Base-by-base conservation (phyloP, 2,888 invertebrate species). In the Tetheella fluctuosa region DNA sequence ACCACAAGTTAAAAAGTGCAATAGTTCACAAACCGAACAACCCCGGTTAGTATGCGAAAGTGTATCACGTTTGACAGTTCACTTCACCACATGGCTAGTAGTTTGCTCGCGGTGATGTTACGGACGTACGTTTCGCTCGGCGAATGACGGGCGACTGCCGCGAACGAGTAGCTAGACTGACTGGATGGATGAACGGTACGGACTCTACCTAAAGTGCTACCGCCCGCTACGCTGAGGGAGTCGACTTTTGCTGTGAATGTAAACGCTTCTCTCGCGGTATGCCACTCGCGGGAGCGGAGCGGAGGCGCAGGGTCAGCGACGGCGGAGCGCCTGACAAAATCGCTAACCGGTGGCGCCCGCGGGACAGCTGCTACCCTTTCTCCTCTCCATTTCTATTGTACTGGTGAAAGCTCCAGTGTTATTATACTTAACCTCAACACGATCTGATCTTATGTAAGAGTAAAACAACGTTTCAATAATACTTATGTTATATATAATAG, bases 291-390 rank as follows among this genome's bases (percentile, higher is more conserved):
- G 78, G 73, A 73, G 81, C 78, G 76, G 76, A 79, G 79, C 77
- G 76, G 76, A 79, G 79, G 81, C 81, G 84, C 81, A 84, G 83
- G 86, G 86, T 86, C 88, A 86, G 85, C 81, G 85, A 85, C 89
- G 87, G 88, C 87, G 88, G 84, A 86, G 84, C 86, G 80, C 86
- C 84, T 74, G 84, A 69, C 80, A 73, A n/a, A n/a, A 70, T 73
- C 76, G 83, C 55, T 55, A 34, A 34, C 30, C 34, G 84, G 85
- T 81, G 48, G 20, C 48, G 34, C 89, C 89, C 86, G 84, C 85
- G 81, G 90, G 89, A 91, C 91, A 91, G 91, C 91, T 92, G 92
- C 90, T 86, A 89, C 91, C 90, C 90, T 89, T 91, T 91, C 89
- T 89, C 88, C 77, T 73, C 78, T 82, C 77, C 74, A 34, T 74